Conservation (phyloP, 2,888 invertebrate genomes). For the Maniola hyperantus region DNA sequence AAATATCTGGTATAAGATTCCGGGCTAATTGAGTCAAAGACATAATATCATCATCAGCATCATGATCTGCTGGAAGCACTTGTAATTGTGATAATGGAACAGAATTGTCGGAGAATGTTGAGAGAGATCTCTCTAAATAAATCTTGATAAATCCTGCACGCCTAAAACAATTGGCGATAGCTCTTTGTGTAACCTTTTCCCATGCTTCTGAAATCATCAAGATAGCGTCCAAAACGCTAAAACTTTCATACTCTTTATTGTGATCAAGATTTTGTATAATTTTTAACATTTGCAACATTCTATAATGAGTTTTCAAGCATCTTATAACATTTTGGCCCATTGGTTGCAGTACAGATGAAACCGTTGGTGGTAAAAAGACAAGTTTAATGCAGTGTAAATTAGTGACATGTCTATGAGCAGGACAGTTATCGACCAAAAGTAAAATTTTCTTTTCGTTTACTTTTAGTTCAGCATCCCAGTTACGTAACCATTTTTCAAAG, state of each 20-base stretch:
- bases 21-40: conserved; percentile 6
- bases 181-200: conserved; percentile 19
- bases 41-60: conserved; percentile 7
- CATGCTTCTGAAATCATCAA: conserved; percentile 24
- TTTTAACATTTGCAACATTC: conserved; percentile 26
- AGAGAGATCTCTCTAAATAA: no score
- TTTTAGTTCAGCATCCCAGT: conserved; percentile 35
- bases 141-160: conserved; percentile 5
- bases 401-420: conserved; percentile 23
- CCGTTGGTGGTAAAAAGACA: conserved; percentile 35
- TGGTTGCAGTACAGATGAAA: no score
- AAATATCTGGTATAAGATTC: conserved; percentile 27
- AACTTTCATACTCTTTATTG: conserved; percentile 22
- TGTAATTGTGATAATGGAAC: no score
- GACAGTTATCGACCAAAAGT: conserved; percentile 33
- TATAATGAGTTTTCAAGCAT: no score
- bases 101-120: background rate
- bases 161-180: conserved; percentile 18
- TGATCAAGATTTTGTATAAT: conserved; percentile 34
- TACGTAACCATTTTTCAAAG: conserved; percentile 30
- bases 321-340: no score
- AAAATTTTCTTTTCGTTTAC: conserved; percentile 30
- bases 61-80: background rate
- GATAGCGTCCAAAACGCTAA: conserved; percentile 39
- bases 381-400: conserved; percentile 37